These are phyloP conservation scores for Cheilosia impressa DNA, from an alignment of 2,888 invertebrate genomes.

Conservation along the genomic window DNA sequence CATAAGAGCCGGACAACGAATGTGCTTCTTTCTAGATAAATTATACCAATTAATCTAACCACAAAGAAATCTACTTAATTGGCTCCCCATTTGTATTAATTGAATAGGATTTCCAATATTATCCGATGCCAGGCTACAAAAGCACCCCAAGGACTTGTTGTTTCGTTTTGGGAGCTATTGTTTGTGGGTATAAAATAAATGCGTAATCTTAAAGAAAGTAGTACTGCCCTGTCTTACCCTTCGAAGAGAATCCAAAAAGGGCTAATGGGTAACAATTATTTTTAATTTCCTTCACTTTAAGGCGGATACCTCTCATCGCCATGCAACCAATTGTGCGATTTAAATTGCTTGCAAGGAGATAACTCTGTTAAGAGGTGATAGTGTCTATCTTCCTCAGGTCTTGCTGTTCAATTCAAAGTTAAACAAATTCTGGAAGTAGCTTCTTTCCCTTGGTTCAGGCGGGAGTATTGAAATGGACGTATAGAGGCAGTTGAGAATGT, in stretches of 20 bases:
- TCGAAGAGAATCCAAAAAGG: not conserved
- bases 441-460: too few relatives aligned
- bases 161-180: not conserved
- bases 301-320: not conserved
- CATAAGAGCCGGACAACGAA: constrained; percentile 1
- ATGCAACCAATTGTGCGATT: too few relatives aligned
- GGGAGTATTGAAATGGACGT: too few relatives aligned
- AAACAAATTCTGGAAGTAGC: too few relatives aligned
- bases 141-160: constrained; percentile 23
- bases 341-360: too few relatives aligned
- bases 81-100: constrained; percentile 36
- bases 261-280: not conserved
- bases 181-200: not conserved
- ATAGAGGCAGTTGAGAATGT: too few relatives aligned
- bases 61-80: constrained; percentile 26
- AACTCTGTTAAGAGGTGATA: too few relatives aligned
- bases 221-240: not conserved
- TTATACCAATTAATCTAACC: constrained; percentile 29
- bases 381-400: too few relatives aligned
- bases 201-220: not conserved
- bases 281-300: not conserved
- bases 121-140: constrained; percentile 15
- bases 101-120: constrained; percentile 36
- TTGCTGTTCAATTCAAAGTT: too few relatives aligned
- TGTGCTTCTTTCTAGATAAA: constrained; percentile 23